Evolutionary conservation across 2,113 vertebrate genomes (phyloP).

Genomic region (Erinaceus europaeus): DNA sequence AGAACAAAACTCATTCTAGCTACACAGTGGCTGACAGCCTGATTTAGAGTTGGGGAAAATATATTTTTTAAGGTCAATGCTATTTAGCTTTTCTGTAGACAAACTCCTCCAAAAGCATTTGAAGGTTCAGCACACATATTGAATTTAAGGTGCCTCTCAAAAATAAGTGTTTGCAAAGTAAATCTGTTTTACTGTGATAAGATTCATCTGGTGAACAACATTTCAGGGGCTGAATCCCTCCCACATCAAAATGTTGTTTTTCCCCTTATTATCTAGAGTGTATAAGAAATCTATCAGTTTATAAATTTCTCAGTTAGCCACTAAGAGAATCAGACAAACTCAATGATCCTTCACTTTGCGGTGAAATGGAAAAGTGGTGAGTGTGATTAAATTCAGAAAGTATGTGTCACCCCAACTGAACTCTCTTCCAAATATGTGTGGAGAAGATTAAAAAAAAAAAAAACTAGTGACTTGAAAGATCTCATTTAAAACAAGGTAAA

Average conservation of each 20-base stretch:
- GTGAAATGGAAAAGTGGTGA: conserved; percentile 5
- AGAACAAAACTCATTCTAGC: not conserved
- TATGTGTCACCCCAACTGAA: not conserved
- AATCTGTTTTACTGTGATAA: conserved; percentile 73
- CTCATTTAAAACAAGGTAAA: conserved; percentile 45
- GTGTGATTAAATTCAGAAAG: conserved; percentile 27
- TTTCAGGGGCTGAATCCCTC: conserved; percentile 9
- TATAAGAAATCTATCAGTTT: conserved; percentile 54
- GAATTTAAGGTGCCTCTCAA: conserved; percentile 64
- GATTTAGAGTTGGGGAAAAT: not conserved
- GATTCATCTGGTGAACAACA: conserved; percentile 39
- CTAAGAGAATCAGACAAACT: conserved; percentile 37
- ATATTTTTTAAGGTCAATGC: conserved; percentile 17
- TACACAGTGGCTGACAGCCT: not conserved
- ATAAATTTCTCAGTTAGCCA: conserved; percentile 1
- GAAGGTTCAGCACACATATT: conserved; percentile 35
- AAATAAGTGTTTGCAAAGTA: conserved; percentile 49
- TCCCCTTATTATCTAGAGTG: conserved; percentile 3
- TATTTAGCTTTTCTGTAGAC: conserved; percentile 51
- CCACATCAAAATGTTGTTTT: not conserved
- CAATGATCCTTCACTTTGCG: conserved; percentile 42
- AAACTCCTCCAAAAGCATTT: conserved; percentile 50
- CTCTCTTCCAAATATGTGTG: not conserved
- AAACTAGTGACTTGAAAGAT: conserved; percentile 51
- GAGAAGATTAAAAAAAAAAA: conserved; percentile 58